phyloP scores from a whole-genome alignment of 2,797 vertebrate genomes.

The Brotula barbata region DNA sequence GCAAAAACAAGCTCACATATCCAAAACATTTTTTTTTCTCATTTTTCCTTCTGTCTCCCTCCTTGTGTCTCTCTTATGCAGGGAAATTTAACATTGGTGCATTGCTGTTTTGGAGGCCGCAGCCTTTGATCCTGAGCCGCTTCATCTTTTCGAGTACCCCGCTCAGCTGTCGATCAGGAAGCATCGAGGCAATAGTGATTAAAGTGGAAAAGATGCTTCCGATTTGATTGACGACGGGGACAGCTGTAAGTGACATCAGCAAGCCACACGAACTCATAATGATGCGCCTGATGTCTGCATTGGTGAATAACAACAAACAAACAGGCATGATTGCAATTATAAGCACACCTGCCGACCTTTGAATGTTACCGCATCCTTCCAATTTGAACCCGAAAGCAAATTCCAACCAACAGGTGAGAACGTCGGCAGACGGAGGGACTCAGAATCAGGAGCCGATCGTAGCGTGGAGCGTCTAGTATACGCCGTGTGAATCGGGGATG shows the following conservation, averaged over 20 bases:
- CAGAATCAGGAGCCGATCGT: slow-evolving; percentile 19
- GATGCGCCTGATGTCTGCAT: slow-evolving; percentile 31
- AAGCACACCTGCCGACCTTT: slow-evolving; percentile 50
- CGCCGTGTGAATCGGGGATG: neutral
- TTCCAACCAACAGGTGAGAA: slow-evolving; percentile 39
- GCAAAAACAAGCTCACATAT: slow-evolving; percentile 26
- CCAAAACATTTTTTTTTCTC: slow-evolving; percentile 1
- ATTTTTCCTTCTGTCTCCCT: slow-evolving; percentile 4
- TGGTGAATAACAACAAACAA: slow-evolving; percentile 44
- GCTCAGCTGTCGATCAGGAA: slow-evolving; percentile 30
- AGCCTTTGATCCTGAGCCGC: slow-evolving; percentile 42
- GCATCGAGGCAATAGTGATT: slow-evolving; percentile 23
- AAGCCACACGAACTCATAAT: slow-evolving; percentile 19
- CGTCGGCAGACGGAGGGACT: slow-evolving; percentile 26
- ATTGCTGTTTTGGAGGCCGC: slow-evolving; percentile 30
- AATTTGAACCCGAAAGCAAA: slow-evolving; percentile 7
- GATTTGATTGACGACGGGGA: slow-evolving; percentile 36
- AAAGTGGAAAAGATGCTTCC: slow-evolving; percentile 16
- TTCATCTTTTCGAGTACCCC: slow-evolving; percentile 46
- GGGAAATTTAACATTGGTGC: slow-evolving; percentile 20
- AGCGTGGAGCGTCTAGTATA: neutral
- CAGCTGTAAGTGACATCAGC: slow-evolving; percentile 26
- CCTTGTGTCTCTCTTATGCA: slow-evolving; percentile 24
- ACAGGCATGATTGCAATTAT: slow-evolving; percentile 44
- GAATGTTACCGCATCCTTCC: slow-evolving; percentile 46